Conservation (phyloP, 2,797 vertebrate species). For the Coilia nasus region DNA sequence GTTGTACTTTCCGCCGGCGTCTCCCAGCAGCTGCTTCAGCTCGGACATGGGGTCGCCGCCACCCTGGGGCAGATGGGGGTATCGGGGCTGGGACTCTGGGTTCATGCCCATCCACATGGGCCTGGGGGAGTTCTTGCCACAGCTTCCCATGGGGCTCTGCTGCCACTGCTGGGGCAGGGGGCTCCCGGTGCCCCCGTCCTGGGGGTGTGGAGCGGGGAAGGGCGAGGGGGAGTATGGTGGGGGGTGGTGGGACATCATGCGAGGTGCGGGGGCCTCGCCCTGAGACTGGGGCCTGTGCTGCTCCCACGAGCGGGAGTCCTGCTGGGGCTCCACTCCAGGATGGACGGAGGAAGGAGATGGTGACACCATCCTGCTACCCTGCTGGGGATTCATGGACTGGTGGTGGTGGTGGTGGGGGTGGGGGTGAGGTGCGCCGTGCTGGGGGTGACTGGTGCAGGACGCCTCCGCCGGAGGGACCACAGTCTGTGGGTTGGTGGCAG, state of each 20-base stretch:
- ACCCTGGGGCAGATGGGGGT: slow-evolving; percentile 61
- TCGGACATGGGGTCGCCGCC: slow-evolving; percentile 90
- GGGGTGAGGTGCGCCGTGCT: slow-evolving; percentile 31
- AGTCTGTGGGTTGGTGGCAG: slow-evolving; percentile 80
- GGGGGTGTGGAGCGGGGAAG: slow-evolving; percentile 69
- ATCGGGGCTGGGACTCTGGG: slow-evolving; percentile 67
- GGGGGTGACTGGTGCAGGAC: slow-evolving; percentile 66
- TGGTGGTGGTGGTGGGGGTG: slow-evolving; percentile 50
- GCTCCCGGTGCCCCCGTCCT: slow-evolving; percentile 55
- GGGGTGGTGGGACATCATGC: slow-evolving; percentile 52
- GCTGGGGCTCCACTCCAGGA: slow-evolving; percentile 71
- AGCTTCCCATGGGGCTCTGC: slow-evolving; percentile 54
- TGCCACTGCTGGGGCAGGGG: slow-evolving; percentile 67
- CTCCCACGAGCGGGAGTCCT: slow-evolving; percentile 69
- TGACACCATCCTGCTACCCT: slow-evolving; percentile 59
- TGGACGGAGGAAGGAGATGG: slow-evolving; percentile 71
- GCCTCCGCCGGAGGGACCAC: slow-evolving; percentile 60
- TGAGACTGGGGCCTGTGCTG: slow-evolving; percentile 76
- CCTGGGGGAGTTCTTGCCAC: slow-evolving; percentile 63
- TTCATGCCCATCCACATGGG: slow-evolving; percentile 74
- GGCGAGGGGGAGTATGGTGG: slow-evolving; percentile 75
- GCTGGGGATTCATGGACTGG: slow-evolving; percentile 58
- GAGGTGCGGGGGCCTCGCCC: slow-evolving; percentile 63
- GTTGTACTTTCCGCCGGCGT: slow-evolving; percentile 81
- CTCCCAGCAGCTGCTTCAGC: slow-evolving; percentile 91